These are phyloP conservation scores for Helobdella robusta DNA, from an alignment of 2,888 invertebrate genomes.

Conservation along the genomic window DNA sequence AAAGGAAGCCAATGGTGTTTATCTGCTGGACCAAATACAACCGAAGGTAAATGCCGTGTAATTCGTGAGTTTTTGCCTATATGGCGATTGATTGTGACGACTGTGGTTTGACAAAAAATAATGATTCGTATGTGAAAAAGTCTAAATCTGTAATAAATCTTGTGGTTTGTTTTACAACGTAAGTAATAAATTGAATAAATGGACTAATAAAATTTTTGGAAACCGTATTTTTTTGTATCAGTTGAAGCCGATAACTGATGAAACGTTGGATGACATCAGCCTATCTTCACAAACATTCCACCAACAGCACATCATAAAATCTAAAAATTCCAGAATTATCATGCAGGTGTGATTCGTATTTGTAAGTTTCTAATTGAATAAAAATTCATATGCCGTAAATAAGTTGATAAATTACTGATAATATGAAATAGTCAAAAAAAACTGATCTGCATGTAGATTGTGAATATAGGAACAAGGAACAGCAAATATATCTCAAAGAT, in stretches of 20 bases:
- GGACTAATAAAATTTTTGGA: no score
- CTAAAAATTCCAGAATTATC: constrained; percentile 30
- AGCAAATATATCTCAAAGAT: no score
- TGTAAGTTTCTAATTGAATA: neutral
- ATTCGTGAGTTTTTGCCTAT: neutral
- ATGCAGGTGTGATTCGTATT: constrained; percentile 30
- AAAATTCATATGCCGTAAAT: neutral
- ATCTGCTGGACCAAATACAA: constrained; percentile 40
- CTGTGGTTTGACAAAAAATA: no score
- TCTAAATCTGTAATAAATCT: no score
- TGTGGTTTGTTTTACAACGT: no score
- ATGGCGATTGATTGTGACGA: neutral
- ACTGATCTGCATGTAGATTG: no score
- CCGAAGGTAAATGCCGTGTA: constrained; percentile 36
- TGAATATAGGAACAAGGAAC: no score
- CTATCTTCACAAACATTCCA: constrained; percentile 32
- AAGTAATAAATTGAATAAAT: no score
- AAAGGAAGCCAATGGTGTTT: constrained; percentile 37
- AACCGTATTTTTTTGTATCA: constrained; percentile 9
- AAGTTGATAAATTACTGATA: no score
- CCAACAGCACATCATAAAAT: constrained; percentile 29
- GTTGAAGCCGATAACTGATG: constrained; percentile 33
- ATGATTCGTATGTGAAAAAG: no score
- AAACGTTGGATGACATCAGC: constrained; percentile 33
- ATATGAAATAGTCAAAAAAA: no score